A percentile compares a stretch with the other conserved stretches of the same genome.
These are phyloP conservation scores for Lonchura striata DNA, from an alignment of 2,113 vertebrate genomes.

Conservation along the genomic window DNA sequence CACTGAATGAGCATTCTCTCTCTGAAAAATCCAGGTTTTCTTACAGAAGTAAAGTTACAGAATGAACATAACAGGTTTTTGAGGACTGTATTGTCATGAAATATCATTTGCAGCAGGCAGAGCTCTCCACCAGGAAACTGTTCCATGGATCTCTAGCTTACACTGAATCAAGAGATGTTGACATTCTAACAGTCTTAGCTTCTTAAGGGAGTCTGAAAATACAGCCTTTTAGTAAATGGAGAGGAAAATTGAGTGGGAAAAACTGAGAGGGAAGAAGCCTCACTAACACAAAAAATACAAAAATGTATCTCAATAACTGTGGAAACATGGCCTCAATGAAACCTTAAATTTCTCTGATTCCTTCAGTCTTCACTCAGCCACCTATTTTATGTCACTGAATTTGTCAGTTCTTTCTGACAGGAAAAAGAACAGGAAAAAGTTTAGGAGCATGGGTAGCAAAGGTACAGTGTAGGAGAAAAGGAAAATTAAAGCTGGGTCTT, in stretches of 20 bases:
- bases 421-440: fast-evolving
- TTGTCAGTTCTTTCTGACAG: neutral
- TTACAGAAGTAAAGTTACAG: neutral
- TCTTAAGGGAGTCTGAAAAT: neutral
- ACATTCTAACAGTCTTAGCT: neutral
- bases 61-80: neutral
- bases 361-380: neutral
- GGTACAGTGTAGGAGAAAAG: neutral
- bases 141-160: neutral
- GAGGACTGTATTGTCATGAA: neutral
- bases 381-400: neutral
- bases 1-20: neutral
- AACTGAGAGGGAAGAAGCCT: neutral
- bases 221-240: neutral
- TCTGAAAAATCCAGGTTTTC: neutral
- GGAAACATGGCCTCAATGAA: neutral
- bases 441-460: neutral
- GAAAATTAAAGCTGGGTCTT: neutral
- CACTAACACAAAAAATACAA: neutral
- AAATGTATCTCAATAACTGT: neutral
- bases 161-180: neutral
- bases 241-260: neutral
- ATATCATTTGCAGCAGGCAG: neutral
- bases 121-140: neutral
- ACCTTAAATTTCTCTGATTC: neutral